Base-by-base conservation (phyloP, 2,888 invertebrate genomes). In the Epinotia brunnichana region DNA sequence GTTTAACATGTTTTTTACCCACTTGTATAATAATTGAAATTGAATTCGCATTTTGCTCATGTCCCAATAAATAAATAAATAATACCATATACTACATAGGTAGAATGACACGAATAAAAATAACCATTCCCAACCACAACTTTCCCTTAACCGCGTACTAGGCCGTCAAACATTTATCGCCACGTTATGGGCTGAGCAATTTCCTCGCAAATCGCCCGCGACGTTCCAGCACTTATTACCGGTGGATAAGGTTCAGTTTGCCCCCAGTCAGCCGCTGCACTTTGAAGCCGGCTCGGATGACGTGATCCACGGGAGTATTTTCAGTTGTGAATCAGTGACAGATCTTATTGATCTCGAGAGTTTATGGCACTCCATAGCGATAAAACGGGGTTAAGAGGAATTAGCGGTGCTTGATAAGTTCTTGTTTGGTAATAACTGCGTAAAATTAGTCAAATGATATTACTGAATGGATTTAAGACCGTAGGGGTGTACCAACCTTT, bases 121-220 rank as follows among this genome's bases (percentile, higher is more conserved):
- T 57, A 5, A 29, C n/a, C 0, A n/a, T 10, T 9, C 1, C 17
- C 3, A 24, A 7, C 15, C 13, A 44, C 19, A 17, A 2, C 67
- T 56, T 44, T 51, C 41, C 73, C 73, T 73, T 73, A 69, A 69
- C 70, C 48, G 11, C 56, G 63, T 53, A 63, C 63, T 63, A 61
- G 67, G 54, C 81, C 78, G 80, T 77, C 75, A 80, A 82, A 79
- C 81, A 83, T 84, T 83, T 83, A 81, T 81, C 83, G 81, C 80
- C 70, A 74, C 76, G 80, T 82, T 80, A 81, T 80, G 80, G 80
- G 82, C 81, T 75, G 78, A 79, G 81, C 85, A 82, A 84, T 85
- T 85, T 81, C 80, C 81, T 76, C 62, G 71, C 68, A 48, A 67
- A 61, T 67, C 29, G 57, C 11, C 24, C n/a, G 51, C 51, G 56